Evolutionary conservation across 2,113 vertebrate species (phyloP).

Genomic region (Nibea albiflora): DNA sequence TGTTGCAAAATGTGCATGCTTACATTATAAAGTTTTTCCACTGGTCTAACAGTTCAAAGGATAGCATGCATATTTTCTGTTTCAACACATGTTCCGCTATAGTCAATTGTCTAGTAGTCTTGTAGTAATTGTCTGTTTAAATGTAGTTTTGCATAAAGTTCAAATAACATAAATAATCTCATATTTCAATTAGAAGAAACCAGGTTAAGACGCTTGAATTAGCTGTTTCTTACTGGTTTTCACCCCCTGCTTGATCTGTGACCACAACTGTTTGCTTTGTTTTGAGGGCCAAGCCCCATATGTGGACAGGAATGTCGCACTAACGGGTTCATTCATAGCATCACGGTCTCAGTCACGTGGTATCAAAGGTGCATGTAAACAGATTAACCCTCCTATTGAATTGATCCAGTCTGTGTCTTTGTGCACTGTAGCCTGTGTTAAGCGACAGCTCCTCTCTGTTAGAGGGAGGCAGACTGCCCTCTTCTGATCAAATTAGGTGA

Average conservation of each 20-base stretch:
- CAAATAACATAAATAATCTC: neutral
- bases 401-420: conserved; percentile 8
- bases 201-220: neutral
- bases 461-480: conserved; percentile 39
- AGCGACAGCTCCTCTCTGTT: conserved; percentile 28
- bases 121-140: neutral
- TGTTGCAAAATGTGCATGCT: neutral
- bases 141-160: neutral
- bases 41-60: neutral
- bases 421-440: conserved; percentile 16
- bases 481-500: conserved; percentile 42
- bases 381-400: conserved; percentile 41
- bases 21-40: neutral
- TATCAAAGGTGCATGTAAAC: conserved; percentile 46
- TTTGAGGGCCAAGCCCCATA: neutral
- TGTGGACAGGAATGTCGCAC: neutral
- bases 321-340: conserved; percentile 44
- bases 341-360: conserved; percentile 11
- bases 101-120: too few relatives aligned
- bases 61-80: neutral
- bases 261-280: neutral
- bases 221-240: neutral
- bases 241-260: neutral
- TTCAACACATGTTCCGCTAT: neutral
- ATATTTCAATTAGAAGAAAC: neutral